Evolutionary conservation across 2,888 invertebrate species (phyloP).

Genomic region (Lypha dubia): DNA sequence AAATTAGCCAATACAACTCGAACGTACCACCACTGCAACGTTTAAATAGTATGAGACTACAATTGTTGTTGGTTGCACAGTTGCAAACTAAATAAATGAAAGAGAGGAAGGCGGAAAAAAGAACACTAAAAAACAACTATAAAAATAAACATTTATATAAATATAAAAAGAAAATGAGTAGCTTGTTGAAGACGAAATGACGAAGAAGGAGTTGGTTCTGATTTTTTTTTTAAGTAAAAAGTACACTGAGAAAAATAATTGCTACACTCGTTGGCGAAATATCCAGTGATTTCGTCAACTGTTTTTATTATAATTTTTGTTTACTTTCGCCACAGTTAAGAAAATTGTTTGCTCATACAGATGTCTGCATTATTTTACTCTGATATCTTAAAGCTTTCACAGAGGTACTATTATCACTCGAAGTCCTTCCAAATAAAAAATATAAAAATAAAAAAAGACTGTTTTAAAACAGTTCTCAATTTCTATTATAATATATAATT

Average conservation of each 20-base stretch:
- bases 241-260: conserved; percentile 2
- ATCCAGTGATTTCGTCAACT: not conserved
- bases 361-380: no score
- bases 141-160: conserved; percentile 52
- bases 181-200: conserved; percentile 27
- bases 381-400: no score
- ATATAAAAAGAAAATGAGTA: conserved; percentile 36
- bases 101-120: not conserved
- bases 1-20: conserved; percentile 60
- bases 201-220: conserved; percentile 22
- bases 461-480: no score
- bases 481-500: no score
- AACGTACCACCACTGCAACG: conserved; percentile 14
- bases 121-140: conserved; percentile 41
- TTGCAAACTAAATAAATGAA: conserved; percentile 41
- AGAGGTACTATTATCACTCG: no score
- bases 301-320: no score
- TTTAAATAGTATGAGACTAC: not conserved
- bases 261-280: not conserved
- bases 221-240: conserved; percentile 2
- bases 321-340: no score
- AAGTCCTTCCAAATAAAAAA: no score
- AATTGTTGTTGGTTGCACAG: conserved; percentile 54
- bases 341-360: no score
- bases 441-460: no score